Evolutionary conservation across 1,140 invertebrate species (phyloP), one percentile per base, ranked within the genome.

Genomic region (Pseudomyrmex pallidus): DNA sequence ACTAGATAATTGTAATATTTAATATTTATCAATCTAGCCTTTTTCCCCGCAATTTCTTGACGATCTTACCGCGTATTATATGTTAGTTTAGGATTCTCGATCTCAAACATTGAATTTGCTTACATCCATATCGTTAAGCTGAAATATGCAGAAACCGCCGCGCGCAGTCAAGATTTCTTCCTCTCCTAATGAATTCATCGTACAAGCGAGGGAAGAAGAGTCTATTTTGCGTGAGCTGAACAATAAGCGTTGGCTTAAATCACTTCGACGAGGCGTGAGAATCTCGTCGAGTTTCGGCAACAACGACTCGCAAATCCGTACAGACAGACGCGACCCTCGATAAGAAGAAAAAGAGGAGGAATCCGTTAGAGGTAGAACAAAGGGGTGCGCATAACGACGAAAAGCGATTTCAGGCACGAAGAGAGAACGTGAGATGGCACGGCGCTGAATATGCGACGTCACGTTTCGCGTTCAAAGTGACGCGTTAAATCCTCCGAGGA

Each of bases 381-480:
- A 80, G 46, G 46, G 12, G 12, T 17, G 54, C 20, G 7, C 3
- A 46, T 13, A 59, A n/a, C n/a, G 56, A 80, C 76, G 17, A 12
- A 63, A 48, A 20, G 44, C 44, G 67, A 61, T 17, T 46, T 12
- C 20, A 52, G 25, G 48, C 4, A 12, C 12, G 10, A 22, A 20
- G 54, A 22, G 10, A 35, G 46, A 48, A n/a, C 10, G 35, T 50
- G 35, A 78, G 46, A 57, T 25, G 13, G 74, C 46, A 35, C 25
- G 15, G 8, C 44, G 20, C 44, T 70, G 66, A 80, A 80, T 72
- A 80, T 80, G 76, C 76, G 54, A 80, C 76, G 54, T 80, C 76
- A 80, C 76, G 64, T 80, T 70, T 70, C 56, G 66, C 46, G 54
- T 78, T 70, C 20, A 54, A 20, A n/a, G 10, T 48, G 66, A 77